Evolutionary conservation across 2,888 invertebrate species (phyloP).

Genomic region (Biston betularia): DNA sequence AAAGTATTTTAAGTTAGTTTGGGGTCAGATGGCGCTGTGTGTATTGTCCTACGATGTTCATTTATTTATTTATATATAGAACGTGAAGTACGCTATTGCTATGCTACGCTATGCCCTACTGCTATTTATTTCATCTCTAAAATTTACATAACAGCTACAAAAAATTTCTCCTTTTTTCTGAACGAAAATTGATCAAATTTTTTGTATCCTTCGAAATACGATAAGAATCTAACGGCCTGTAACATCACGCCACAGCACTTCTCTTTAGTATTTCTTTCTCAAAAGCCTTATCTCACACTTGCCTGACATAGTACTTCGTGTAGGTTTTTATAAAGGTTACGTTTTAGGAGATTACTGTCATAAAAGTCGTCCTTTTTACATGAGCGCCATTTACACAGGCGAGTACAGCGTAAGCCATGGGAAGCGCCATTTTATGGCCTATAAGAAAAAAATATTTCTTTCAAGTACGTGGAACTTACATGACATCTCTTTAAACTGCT

Average conservation of each 20-base stretch:
- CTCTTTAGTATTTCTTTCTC: background rate
- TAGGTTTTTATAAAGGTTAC: conserved; percentile 13
- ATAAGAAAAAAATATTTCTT: conserved; percentile 27
- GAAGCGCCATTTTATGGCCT: conserved; percentile 28
- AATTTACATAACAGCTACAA: too few species aligned
- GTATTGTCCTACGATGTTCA: too few species aligned
- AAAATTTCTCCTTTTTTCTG: too few species aligned
- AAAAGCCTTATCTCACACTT: conserved; percentile 9
- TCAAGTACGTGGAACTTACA: conserved; percentile 4
- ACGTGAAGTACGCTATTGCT: too few species aligned
- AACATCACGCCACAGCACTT: background rate
- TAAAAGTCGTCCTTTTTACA: conserved; percentile 32
- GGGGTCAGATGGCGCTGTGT: too few species aligned
- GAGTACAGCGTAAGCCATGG: conserved; percentile 29
- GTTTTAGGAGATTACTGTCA: conserved; percentile 28
- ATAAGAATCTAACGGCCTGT: background rate
- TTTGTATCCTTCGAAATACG: background rate
- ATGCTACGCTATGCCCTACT: too few species aligned
- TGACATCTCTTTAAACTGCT: background rate
- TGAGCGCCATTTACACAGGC: conserved; percentile 26
- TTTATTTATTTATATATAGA: too few species aligned
- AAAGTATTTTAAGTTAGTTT: too few species aligned
- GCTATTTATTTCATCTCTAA: too few species aligned
- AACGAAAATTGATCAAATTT: background rate
- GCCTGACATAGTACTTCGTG: background rate